Conservation (phyloP, 2,113 vertebrate genomes). For the Conger conger region DNA sequence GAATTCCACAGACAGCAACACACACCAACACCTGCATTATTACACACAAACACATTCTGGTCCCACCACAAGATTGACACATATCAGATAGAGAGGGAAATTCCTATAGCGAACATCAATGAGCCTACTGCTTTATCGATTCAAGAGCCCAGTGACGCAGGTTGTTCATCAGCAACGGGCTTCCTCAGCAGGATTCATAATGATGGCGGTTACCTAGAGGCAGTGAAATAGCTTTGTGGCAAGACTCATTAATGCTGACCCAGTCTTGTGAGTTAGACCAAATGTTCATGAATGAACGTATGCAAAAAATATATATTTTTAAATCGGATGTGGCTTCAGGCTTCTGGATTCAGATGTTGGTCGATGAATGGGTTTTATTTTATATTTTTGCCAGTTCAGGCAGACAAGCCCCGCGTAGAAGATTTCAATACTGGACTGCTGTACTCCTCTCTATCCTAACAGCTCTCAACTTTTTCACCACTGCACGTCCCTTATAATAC, state of each 20-base stretch:
- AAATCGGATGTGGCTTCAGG: not conserved
- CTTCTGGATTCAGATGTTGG: not conserved
- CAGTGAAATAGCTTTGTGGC: not conserved
- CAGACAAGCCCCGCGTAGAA: not conserved
- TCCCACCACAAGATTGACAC: not conserved
- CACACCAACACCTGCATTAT: not conserved
- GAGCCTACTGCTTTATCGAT: not conserved
- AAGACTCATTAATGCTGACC: not conserved
- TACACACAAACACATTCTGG: not conserved
- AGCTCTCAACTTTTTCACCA: not conserved
- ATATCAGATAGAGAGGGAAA: not conserved
- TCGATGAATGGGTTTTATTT: not conserved
- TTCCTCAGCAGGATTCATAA: not conserved
- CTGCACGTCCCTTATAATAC: not conserved
- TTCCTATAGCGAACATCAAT: not conserved
- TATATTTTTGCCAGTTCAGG: not conserved
- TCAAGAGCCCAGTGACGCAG: not conserved
- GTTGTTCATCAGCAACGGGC: not conserved
- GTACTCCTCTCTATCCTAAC: not conserved
- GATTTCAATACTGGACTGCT: not conserved
- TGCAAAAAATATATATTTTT: not conserved
- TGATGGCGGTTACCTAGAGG: not conserved
- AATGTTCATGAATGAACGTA: not conserved
- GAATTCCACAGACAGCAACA: not conserved
- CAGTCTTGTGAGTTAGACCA: not conserved